A percentile compares a stretch with the other conserved stretches of the same genome.
phyloP scores from a whole-genome alignment of 2,113 vertebrate genomes.

The Pholis gunnellus region DNA sequence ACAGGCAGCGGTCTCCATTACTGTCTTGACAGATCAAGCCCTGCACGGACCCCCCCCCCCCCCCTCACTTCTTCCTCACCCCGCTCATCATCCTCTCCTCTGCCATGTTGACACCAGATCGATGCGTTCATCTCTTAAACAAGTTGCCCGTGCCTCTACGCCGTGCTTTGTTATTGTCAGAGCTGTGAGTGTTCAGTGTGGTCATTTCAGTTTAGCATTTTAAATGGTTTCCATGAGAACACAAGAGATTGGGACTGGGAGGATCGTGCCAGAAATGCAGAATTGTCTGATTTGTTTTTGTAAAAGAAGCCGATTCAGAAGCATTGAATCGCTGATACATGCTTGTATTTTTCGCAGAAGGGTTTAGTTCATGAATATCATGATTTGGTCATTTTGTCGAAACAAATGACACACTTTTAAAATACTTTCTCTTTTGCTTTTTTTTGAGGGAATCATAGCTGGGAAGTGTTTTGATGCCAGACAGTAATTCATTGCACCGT shows the following conservation, averaged over 20 bases:
- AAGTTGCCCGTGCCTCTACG: not conserved
- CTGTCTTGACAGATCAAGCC: not conserved
- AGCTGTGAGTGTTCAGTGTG: conserved; percentile 1
- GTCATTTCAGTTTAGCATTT: conserved; percentile 41
- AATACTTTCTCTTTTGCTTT: not conserved
- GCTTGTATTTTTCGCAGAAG: not conserved
- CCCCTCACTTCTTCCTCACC: not conserved
- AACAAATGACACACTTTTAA: not conserved
- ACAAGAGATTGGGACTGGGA: conserved; percentile 2
- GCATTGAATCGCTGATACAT: not conserved
- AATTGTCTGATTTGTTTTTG: not conserved
- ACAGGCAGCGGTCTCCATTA: not conserved
- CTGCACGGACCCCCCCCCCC: not conserved
- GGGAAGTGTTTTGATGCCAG: not conserved
- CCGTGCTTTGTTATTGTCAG: conserved; percentile 30
- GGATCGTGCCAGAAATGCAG: conserved; percentile 16
- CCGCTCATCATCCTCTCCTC: not conserved
- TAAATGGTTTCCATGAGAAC: conserved; percentile 66
- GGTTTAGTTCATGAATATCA: not conserved
- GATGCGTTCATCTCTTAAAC: conserved; percentile 24
- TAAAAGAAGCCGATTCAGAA: not conserved
- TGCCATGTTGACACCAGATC: not conserved
- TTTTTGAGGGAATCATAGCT: not conserved
- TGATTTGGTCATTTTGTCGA: not conserved
- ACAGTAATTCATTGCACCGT: not conserved